Conservation (phyloP, 2,797 vertebrate genomes). For the Muscicapa comitata region DNA sequence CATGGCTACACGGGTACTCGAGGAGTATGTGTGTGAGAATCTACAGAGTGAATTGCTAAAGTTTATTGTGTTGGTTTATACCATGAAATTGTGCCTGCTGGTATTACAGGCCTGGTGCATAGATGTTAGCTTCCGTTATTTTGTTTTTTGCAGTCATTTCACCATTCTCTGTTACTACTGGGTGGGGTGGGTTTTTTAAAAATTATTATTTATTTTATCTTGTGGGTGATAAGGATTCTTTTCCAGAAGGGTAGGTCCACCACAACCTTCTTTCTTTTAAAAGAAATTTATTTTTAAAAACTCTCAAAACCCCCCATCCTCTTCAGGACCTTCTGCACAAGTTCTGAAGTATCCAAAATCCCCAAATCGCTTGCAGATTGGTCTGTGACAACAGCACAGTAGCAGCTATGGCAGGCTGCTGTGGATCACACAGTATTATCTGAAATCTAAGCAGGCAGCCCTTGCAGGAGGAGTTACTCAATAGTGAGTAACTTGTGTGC, state of each 20-base stretch:
- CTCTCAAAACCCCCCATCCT: accelerated
- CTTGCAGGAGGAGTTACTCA: background rate
- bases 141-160: background rate
- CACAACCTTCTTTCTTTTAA: background rate
- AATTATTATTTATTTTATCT: background rate
- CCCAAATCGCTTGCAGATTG: background rate
- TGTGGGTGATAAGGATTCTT: background rate
- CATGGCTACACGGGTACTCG: background rate
- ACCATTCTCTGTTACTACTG: background rate
- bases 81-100: background rate
- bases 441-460: background rate
- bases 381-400: background rate
- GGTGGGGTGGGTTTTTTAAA: accelerated
- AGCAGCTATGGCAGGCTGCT: background rate
- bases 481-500: background rate
- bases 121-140: background rate
- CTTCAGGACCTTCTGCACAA: background rate
- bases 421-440: background rate
- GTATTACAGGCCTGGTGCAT: background rate
- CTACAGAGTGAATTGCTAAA: background rate
- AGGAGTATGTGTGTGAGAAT: background rate
- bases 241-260: background rate
- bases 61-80: background rate
- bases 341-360: background rate
- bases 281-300: background rate